Base-by-base conservation (phyloP, 2,113 vertebrate genomes). In the Apistogramma diplotaenia region DNA sequence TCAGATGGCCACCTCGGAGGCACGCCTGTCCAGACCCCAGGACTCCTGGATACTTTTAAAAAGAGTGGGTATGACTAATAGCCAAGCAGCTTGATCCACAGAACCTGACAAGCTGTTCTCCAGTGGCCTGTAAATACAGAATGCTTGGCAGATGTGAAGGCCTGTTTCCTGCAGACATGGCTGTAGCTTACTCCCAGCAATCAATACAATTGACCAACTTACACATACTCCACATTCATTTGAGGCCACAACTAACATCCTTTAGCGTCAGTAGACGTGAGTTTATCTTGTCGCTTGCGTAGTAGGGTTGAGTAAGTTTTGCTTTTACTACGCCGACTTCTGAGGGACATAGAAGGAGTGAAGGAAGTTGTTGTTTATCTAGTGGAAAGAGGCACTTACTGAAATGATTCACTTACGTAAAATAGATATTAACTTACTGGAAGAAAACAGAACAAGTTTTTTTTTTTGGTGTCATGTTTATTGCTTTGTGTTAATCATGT, bases 121-220 rank as follows among this genome's bases (percentile, higher is more conserved):
- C 85, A 53, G 88, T 81, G 87, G 89, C 89, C 87, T 87, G 87
- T 93, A 93, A 94, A 94, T 91, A 92, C 87, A 87, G 80, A 89
- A 81, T 33, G 12, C 79, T 87, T 89, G 88, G 90, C 93, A 94
- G 87, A 93, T 82, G 85, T 85, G 84, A 85, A 86, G 71, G 74
- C 78, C 85, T 33, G 77, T 78, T 87, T 76, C 76, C 81, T 85
- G 74, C 67, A 76, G 86, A 89, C 88, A 76, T 75, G 74, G 62
- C 56, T 67, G 81, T 71, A 76, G 46, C 78, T 84, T 85, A 61
- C 37, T 73, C 86, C 83, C 87, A 83, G 62, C 58, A 70, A 93
- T 95, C 92, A 89, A 93, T 93, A 85, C 59, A 70, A 91, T 85
- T 73, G 89, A 91, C 85, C 23, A 53, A 11, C 80, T 80, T 85